These are phyloP conservation scores for Cotesia glomerata DNA, from an alignment of 1,140 invertebrate genomes.

Conservation along the genomic window DNA sequence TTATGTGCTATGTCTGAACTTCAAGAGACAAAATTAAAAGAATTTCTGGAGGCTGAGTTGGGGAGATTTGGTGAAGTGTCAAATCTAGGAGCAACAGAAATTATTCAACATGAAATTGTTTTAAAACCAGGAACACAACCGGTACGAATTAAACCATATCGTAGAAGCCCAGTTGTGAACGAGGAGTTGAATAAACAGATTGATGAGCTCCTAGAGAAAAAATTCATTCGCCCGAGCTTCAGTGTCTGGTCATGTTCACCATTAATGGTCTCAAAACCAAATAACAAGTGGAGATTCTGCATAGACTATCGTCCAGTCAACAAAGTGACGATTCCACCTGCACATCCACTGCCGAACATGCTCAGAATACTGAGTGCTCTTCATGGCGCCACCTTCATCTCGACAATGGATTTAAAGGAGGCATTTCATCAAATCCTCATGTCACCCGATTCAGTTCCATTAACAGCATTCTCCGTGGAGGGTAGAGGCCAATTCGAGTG, in stretches of 20 bases:
- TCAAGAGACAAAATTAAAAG: no score
- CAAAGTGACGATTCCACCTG: conserved; percentile 1
- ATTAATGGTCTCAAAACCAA: conserved; percentile 12
- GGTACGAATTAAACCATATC: no score
- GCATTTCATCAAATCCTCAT: conserved; percentile 35
- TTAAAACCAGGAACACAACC: no score
- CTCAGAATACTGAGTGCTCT: conserved; percentile 28
- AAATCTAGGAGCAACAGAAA: no score
- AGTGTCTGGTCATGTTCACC: not conserved
- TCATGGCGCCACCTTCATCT: conserved; percentile 30
- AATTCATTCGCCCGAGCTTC: no score
- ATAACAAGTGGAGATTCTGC: conserved; percentile 18
- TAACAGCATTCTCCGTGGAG: conserved; percentile 39
- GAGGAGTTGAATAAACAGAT: not conserved
- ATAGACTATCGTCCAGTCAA: conserved; percentile 17
- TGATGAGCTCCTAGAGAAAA: no score
- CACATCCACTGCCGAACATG: conserved; percentile 16
- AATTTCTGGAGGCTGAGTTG: no score
- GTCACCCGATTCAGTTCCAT: not conserved
- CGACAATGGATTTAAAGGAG: conserved; percentile 45
- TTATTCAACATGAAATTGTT: no score
- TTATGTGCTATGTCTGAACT: no score
- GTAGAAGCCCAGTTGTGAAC: no score
- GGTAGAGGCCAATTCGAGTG: conserved; percentile 54
- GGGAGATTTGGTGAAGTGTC: no score